A percentile compares a stretch with the other conserved stretches of the same genome.
These are phyloP conservation scores for Dorcus parallelipipedus DNA, from an alignment of 2,888 invertebrate genomes.

Conservation along the genomic window DNA sequence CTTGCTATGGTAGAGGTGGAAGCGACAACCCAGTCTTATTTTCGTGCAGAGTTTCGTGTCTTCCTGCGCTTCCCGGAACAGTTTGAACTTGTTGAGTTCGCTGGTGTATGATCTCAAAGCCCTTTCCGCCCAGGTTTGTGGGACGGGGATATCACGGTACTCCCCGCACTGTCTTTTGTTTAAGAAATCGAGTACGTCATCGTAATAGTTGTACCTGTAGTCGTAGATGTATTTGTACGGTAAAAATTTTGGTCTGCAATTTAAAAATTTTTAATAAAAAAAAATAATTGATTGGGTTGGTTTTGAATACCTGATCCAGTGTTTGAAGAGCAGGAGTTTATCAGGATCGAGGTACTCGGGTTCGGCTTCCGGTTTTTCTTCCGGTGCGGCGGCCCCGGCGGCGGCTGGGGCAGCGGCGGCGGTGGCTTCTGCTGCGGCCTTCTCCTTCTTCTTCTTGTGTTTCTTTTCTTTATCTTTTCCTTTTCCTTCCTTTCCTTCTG, in stretches of 20 bases:
- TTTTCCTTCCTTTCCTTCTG: slow-evolving; percentile 10
- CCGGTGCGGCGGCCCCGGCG: slow-evolving; percentile 33
- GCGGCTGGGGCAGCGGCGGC: slow-evolving; percentile 32
- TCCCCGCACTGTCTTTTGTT: slow-evolving; percentile 70
- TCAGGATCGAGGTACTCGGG: slow-evolving; percentile 56
- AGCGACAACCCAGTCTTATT: slow-evolving; percentile 64
- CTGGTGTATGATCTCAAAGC: slow-evolving; percentile 66
- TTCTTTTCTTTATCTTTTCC: no score
- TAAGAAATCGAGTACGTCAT: slow-evolving; percentile 79
- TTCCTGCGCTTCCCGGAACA: slow-evolving; percentile 32
- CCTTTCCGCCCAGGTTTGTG: slow-evolving; percentile 85
- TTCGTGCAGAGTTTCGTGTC: slow-evolving; percentile 55
- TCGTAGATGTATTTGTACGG: slow-evolving; percentile 81
- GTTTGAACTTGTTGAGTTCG: slow-evolving; percentile 43
- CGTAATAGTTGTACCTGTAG: slow-evolving; percentile 82
- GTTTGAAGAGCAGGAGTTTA: slow-evolving; percentile 69
- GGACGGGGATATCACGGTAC: slow-evolving; percentile 65
- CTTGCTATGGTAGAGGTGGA: slow-evolving; percentile 72
- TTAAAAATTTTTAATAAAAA: slow-evolving; percentile 2
- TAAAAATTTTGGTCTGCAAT: slow-evolving; percentile 69
- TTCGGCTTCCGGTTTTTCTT: slow-evolving; percentile 44
- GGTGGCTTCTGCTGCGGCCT: slow-evolving; percentile 23
- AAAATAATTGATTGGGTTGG: background rate
- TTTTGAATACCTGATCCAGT: slow-evolving; percentile 72
- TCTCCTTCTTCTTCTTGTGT: slow-evolving; percentile 3